phyloP scores from a whole-genome alignment of 2,113 vertebrate species.

The Ia io region DNA sequence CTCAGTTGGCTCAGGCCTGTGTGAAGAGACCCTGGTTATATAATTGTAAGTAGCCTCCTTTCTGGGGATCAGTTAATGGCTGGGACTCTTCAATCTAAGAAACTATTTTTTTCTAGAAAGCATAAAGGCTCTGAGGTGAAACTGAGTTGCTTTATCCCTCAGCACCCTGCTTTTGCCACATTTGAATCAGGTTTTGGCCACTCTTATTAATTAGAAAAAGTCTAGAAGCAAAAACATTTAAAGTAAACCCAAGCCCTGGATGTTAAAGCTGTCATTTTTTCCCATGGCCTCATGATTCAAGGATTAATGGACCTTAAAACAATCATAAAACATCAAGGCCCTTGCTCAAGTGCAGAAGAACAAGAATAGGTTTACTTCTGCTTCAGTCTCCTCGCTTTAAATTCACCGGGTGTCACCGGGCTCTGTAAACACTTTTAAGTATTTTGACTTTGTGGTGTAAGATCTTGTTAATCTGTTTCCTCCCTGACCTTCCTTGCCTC shows the following conservation, averaged over 20 bases:
- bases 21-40: background rate
- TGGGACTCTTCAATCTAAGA: conserved; percentile 39
- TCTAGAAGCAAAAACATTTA: conserved; percentile 81
- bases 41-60: background rate
- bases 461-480: conserved; percentile 78
- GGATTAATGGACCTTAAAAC: conserved; percentile 88
- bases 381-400: conserved; percentile 76
- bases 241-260: conserved; percentile 81
- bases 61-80: background rate
- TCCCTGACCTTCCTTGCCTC: conserved; percentile 81
- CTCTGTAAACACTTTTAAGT: conserved; percentile 87
- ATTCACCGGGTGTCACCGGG: conserved; percentile 81
- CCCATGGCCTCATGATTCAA: conserved; percentile 86
- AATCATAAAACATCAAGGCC: conserved; percentile 84
- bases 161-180: conserved; percentile 60
- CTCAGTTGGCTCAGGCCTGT: background rate
- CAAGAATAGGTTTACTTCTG: conserved; percentile 78
- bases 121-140: conserved; percentile 38
- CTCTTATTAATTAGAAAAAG: conserved; percentile 82
- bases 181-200: conserved; percentile 75
- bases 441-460: conserved; percentile 83
- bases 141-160: conserved; percentile 17
- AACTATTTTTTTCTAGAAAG: background rate
- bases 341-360: conserved; percentile 79
- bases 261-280: conserved; percentile 86